Base-by-base conservation (phyloP, 1,140 invertebrate species). In the Drosophila arawakana region DNA sequence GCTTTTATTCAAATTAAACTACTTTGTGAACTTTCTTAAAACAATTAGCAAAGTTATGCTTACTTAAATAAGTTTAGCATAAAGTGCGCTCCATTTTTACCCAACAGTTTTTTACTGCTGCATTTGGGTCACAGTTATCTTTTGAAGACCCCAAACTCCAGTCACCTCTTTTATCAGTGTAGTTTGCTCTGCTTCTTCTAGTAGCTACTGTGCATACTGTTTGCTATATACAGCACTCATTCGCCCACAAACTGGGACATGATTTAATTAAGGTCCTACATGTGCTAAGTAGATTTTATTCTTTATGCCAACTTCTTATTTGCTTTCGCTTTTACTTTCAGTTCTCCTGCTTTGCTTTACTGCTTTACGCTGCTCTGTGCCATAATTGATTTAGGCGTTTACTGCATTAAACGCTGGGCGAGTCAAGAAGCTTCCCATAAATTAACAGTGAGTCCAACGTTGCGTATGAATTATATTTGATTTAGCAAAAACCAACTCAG, bases 271-370 rank as follows among this genome's bases (percentile, higher is more conserved):
- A 88, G 81, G 70, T 75, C 67, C 83, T 88, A 88, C 80, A 88
- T 88, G 83, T 88, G 83, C 83, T 83, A 86, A 86, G 83, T 88
- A 88, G 83, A 88, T 86, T 88, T 82, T 73, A 86, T 86, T 86
- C 76, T 65, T 60, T 72, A 54, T 86, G 81, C 75, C 55, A 61
- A 60, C 81, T 74, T 76, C 81, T 74, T 76, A 69, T 84, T 78
- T 67, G 52, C 69, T 80, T 61, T 61, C 49, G 35, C 46, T 76
- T 59, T 73, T 60, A 63, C 61, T 46, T 80, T 68, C 37, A 30
- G 25, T 39, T 62, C 57, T 35, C 43, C 35, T 54, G 15, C 44
- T 50, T 41, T 37, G 54, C 62, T 15, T 4, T 11, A 15, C 9
- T 67, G 37, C 35, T 6, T 30, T 30, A 10, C 25, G 7, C 15